These are phyloP conservation scores for Glareola pratincola DNA, from an alignment of 2,113 vertebrate genomes.

Conservation along the genomic window DNA sequence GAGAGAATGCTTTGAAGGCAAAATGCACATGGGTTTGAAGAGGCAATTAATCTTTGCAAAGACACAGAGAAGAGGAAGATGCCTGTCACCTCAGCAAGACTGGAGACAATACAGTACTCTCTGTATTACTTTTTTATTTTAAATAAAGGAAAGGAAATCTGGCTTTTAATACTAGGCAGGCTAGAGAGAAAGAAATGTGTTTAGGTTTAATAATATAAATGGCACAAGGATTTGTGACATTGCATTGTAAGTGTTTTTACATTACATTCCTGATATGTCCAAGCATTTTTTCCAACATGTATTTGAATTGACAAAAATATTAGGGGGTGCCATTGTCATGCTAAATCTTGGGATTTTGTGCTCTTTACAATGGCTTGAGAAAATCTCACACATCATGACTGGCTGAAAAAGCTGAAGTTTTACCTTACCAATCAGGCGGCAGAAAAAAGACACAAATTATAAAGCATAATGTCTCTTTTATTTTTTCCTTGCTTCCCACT, in stretches of 20 bases:
- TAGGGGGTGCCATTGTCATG: not conserved
- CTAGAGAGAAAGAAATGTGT: not conserved
- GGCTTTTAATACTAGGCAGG: not conserved
- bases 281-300: not conserved
- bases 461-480: not conserved
- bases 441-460: not conserved
- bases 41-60: constrained; percentile 25
- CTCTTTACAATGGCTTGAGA: not conserved
- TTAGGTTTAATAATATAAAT: not conserved
- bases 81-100: not conserved
- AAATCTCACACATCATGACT: not conserved
- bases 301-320: not conserved
- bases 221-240: not conserved
- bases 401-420: not conserved
- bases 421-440: not conserved
- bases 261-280: not conserved
- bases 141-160: not conserved
- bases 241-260: not conserved
- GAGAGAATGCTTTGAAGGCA: constrained; percentile 1
- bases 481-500: not conserved
- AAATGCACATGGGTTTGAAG: not conserved
- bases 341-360: not conserved
- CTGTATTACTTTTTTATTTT: not conserved
- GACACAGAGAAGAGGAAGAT: not conserved
- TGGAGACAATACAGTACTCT: not conserved